phyloP scores from a whole-genome alignment of 2,797 vertebrate species.

The Mus caroli region DNA sequence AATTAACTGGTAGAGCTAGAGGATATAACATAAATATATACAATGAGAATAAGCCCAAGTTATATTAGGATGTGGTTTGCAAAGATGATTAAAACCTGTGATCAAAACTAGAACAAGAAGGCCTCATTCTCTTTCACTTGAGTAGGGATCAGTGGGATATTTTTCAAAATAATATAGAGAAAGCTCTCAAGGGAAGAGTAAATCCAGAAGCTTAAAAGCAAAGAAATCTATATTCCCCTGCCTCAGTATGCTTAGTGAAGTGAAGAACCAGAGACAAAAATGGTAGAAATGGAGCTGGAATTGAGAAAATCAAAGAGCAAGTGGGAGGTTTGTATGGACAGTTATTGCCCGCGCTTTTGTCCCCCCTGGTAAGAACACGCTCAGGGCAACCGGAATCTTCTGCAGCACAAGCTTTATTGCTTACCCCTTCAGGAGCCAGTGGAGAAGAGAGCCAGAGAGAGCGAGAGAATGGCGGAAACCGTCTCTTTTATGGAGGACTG shows the following conservation, averaged over 20 bases:
- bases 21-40: conserved; percentile 18
- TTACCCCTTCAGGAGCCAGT: too few relatives aligned
- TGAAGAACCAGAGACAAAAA: conserved; percentile 67
- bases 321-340: neutral
- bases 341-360: too few relatives aligned
- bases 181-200: conserved; percentile 74
- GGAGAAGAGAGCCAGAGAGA: too few relatives aligned
- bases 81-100: conserved; percentile 67
- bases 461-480: too few relatives aligned
- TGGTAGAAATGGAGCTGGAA: conserved; percentile 60
- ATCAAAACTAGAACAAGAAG: conserved; percentile 58
- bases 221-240: conserved; percentile 50
- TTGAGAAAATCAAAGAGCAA: conserved; percentile 68
- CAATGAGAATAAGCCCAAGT: conserved; percentile 43
- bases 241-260: conserved; percentile 67
- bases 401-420: too few relatives aligned
- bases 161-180: conserved; percentile 77
- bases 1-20: conserved; percentile 48
- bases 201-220: conserved; percentile 75
- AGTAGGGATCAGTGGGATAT: neutral
- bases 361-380: too few relatives aligned
- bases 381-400: too few relatives aligned
- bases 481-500: too few relatives aligned
- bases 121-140: conserved; percentile 19
- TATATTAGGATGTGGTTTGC: conserved; percentile 44